phyloP scores from a whole-genome alignment of 2,888 invertebrate genomes.

The Hyppa rectilinea region DNA sequence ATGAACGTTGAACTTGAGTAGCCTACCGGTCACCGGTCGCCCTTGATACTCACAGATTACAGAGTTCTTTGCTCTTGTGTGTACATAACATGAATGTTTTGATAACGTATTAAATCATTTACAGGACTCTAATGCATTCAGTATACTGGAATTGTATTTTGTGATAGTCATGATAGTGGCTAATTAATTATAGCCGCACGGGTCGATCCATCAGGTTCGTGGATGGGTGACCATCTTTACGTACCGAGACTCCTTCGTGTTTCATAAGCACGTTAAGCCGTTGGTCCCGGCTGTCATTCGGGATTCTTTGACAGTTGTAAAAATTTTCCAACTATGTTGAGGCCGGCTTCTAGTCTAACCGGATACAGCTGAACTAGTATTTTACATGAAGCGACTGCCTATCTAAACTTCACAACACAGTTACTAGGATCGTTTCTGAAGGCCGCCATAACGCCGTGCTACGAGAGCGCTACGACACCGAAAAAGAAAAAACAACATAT shows the following conservation, averaged over 20 bases:
- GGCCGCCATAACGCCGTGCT: background rate
- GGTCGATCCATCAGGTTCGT: no score
- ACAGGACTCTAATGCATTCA: background rate
- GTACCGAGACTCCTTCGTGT: no score
- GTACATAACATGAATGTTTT: slow-evolving; percentile 19
- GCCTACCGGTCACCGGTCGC: slow-evolving; percentile 32
- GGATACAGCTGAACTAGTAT: background rate
- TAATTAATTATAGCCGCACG: no score
- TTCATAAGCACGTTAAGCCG: no score
- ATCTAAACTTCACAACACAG: background rate
- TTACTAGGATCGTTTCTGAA: background rate
- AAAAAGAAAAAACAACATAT: slow-evolving; percentile 3
- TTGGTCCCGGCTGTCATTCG: no score
- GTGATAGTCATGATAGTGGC: background rate
- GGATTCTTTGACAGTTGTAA: no score
- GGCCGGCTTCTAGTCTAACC: background rate
- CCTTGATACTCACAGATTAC: slow-evolving; percentile 47
- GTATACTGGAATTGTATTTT: background rate
- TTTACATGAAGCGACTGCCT: background rate
- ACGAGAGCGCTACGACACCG: background rate
- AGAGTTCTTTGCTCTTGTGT: slow-evolving; percentile 50
- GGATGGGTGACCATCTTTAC: no score
- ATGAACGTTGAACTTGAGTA: slow-evolving; percentile 54
- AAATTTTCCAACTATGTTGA: no score
- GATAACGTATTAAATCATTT: slow-evolving; percentile 25